phyloP scores from a whole-genome alignment of 2,113 vertebrate species.

The Megatriorchis doriae region DNA sequence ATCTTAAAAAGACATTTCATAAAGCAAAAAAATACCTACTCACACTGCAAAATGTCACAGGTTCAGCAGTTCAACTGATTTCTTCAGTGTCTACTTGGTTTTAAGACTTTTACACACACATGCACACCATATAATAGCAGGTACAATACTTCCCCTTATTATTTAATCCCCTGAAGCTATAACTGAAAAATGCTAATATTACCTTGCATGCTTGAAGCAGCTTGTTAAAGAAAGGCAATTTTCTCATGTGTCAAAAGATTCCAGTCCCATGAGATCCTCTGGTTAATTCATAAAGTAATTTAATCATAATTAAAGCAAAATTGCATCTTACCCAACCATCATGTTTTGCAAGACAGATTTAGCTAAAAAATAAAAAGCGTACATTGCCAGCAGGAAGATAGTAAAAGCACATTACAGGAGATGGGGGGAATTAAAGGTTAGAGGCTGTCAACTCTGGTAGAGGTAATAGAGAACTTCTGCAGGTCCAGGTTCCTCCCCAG shows the following conservation, averaged over 20 bases:
- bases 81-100: not conserved
- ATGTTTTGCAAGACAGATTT: conserved; percentile 25
- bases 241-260: conserved; percentile 53
- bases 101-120: not conserved
- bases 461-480: not conserved
- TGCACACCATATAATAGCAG: conserved; percentile 22
- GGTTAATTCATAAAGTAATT: conserved; percentile 50
- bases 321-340: conserved; percentile 1
- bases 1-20: not conserved
- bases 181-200: conserved; percentile 63
- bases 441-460: not conserved
- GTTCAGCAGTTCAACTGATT: conserved; percentile 4
- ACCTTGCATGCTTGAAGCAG: conserved; percentile 61
- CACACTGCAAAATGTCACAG: not conserved
- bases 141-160: conserved; percentile 56
- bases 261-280: conserved; percentile 53
- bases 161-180: conserved; percentile 71
- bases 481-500: not conserved
- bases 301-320: conserved; percentile 67
- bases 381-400: not conserved
- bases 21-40: not conserved
- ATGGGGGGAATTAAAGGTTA: not conserved
- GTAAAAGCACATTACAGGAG: not conserved
- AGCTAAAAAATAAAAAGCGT: not conserved
- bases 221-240: conserved; percentile 68